phyloP scores from a whole-genome alignment of 1,140 invertebrate species.

The Cydia splendana region DNA sequence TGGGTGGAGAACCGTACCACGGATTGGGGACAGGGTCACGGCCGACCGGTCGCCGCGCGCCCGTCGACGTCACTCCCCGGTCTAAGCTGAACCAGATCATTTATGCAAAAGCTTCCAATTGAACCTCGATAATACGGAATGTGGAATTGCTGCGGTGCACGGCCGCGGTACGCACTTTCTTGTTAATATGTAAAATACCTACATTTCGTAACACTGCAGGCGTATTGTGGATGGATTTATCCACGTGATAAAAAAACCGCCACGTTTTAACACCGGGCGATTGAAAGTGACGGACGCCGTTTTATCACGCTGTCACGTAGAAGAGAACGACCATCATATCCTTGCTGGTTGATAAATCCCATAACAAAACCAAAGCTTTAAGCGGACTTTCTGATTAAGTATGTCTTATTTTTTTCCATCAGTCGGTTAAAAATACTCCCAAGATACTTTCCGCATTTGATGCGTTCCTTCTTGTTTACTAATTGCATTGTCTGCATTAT shows the following conservation, averaged over 20 bases:
- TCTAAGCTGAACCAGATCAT: constrained; percentile 24
- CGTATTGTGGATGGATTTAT: no score
- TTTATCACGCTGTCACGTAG: no score
- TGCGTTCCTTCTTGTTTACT: neutral
- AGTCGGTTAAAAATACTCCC: neutral
- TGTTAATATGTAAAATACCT: no score
- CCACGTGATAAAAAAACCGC: no score
- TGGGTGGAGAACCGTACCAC: constrained; percentile 55
- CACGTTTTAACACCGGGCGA: no score
- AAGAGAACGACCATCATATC: no score
- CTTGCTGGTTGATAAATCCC: no score
- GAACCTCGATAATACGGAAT: neutral
- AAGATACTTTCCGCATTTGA: neutral
- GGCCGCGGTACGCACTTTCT: neutral
- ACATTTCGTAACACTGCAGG: no score
- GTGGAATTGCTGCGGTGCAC: neutral
- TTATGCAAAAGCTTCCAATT: constrained; percentile 31
- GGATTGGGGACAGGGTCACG: constrained; percentile 71
- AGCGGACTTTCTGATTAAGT: no score
- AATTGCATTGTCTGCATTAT: constrained; percentile 7
- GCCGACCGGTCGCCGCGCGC: constrained; percentile 60
- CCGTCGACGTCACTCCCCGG: constrained; percentile 20
- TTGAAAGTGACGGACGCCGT: no score
- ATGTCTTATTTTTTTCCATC: neutral
- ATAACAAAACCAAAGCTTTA: neutral